Conservation (phyloP, 2,797 vertebrate species). For the Rhabdomys pumilio region DNA sequence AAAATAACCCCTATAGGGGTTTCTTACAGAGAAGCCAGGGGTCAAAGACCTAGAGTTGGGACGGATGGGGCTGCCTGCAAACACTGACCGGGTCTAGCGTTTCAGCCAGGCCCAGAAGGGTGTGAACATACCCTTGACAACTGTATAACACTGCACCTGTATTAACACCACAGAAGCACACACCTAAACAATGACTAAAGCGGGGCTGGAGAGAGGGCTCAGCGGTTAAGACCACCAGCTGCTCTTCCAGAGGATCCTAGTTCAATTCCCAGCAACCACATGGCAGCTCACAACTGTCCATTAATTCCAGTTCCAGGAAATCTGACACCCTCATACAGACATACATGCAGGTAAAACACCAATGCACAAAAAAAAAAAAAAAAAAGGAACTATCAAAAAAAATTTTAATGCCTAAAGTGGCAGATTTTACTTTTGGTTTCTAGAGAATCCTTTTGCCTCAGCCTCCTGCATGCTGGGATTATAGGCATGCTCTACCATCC, state of each 20-base stretch:
- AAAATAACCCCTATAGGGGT: background rate
- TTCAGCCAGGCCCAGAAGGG: background rate
- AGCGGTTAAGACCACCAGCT: background rate
- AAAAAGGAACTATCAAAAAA: background rate
- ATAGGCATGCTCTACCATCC: background rate
- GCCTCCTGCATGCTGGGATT: background rate
- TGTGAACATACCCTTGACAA: background rate
- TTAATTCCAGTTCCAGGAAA: background rate
- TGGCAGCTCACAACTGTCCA: background rate
- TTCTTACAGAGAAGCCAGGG: background rate
- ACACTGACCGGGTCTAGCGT: background rate
- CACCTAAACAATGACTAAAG: background rate
- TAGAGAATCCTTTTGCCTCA: background rate
- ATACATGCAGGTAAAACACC: background rate
- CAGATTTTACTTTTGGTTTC: too few relatives aligned
- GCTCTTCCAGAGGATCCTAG: background rate
- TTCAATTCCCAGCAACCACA: background rate
- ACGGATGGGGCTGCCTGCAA: too few relatives aligned
- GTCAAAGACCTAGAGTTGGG: background rate
- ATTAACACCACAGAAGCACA: background rate
- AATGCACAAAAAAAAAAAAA: background rate
- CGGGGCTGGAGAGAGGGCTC: background rate
- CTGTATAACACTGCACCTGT: background rate
- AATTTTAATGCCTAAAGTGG: background rate
- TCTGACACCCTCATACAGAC: background rate